Evolutionary conservation across 2,113 vertebrate genomes (phyloP), one percentile per base, ranked within the genome.

Genomic region (Myrmecobius fasciatus): DNA sequence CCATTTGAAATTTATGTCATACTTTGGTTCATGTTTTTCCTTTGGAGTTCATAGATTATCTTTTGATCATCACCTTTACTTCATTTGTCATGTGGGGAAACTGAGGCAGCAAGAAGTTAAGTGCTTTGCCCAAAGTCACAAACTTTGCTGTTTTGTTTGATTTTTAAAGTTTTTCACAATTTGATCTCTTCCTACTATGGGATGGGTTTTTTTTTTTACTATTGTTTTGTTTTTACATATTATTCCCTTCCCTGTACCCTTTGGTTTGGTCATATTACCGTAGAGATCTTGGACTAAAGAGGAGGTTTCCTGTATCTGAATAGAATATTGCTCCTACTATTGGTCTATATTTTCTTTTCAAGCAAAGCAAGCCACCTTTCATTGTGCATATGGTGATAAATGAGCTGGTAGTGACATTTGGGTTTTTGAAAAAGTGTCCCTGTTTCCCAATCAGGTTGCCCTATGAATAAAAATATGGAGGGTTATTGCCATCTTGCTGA

Each of bases 331-430:
- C 54, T 47, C 26, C 24, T 28, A 51, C 46, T 2, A 8, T 56
- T 67, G 24, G 75, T 31, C 12, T 60, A 7, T 22, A 4, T 54
- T 11, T 83, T 12, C 24, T 10, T 20, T 1, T 36, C 1, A 43
- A n/a, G 54, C 47, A 36, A 28, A 36, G 14, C 52, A 75, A 43
- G 67, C 75, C 36, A 89, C 91, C 90, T 92, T 91, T 94, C 17
- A 51, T 75, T 91, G 96, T 46, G 93, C 96, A 95, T 92, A 90
- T 95, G 96, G 95, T 95, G 89, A 93, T 60, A 0, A 2, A 52
- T 0, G 93, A 83, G n/a, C n/a, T 43, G 22, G 20, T 83, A 43
- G n/a, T 43, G 67, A 43, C 67, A 43, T 83, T 43, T 83, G 8
- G 67, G n/a, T 20, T 83, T 83, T 83, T 83, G 67, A 83, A 83